Conservation (phyloP, 2,888 invertebrate species). For the Zhuqinia jingwanae region DNA sequence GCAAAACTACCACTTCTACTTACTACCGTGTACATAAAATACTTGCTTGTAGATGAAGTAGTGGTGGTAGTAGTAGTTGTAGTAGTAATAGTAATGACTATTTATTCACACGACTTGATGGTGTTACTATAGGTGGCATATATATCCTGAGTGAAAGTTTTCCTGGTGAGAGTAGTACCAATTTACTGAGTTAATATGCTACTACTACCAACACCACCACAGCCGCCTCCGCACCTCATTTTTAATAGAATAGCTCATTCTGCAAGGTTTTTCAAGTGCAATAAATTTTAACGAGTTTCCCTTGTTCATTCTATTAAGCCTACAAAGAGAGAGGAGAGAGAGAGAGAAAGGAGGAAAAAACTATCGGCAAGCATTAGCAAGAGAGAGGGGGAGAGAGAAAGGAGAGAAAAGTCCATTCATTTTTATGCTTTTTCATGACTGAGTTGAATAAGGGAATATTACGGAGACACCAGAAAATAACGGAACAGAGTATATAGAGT, state of each 20-base stretch:
- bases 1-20: conserved; percentile 11
- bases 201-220: not conserved
- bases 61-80: not conserved
- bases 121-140: not conserved
- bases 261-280: conserved; percentile 50
- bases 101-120: not conserved
- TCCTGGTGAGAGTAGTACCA: not conserved
- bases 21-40: not conserved
- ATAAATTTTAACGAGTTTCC: conserved; percentile 68
- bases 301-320: conserved; percentile 49
- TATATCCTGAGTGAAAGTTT: not conserved
- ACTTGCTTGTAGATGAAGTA: not conserved
- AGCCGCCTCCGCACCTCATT: not conserved
- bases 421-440: conserved; percentile 48
- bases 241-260: not conserved
- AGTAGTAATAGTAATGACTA: conserved; percentile 12
- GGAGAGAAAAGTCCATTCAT: conserved; percentile 59
- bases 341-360: not conserved
- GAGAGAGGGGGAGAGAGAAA: not conserved
- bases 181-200: not conserved
- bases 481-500: not conserved
- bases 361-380: not conserved
- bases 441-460: not conserved
- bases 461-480: not conserved
- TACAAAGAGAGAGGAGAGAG: not conserved